Percentiles rank a stretch among this genome's conserved stretches.
Conservation (phyloP, 2,797 vertebrate genomes). For the Champsocephalus gunnari region DNA sequence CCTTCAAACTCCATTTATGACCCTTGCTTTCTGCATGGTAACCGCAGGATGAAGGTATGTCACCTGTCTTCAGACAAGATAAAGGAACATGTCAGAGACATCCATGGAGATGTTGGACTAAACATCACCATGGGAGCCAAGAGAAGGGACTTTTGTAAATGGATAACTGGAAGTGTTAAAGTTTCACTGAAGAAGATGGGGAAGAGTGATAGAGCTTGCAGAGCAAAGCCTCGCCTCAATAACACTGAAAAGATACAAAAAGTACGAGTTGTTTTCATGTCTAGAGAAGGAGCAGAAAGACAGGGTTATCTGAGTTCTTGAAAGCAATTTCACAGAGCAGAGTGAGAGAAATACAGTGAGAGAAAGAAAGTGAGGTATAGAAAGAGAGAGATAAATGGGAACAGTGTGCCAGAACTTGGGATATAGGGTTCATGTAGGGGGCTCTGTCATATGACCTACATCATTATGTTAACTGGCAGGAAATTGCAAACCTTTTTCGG, state of each 20-base stretch:
- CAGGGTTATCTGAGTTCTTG: conserved; percentile 57
- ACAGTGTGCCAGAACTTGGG: conserved; percentile 36
- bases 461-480: conserved; percentile 32
- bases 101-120: conserved; percentile 25
- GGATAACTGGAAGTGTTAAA: conserved; percentile 38
- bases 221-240: conserved; percentile 30
- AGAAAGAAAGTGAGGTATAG: conserved; percentile 29
- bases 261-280: conserved; percentile 55
- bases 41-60: conserved; percentile 43
- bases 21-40: conserved; percentile 19
- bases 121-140: conserved; percentile 28
- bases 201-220: conserved; percentile 31
- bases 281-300: conserved; percentile 39
- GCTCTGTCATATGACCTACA: conserved; percentile 48
- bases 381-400: conserved; percentile 40
- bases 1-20: conserved; percentile 52
- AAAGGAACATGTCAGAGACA: conserved; percentile 21
- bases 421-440: conserved; percentile 46
- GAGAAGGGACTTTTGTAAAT: conserved; percentile 19
- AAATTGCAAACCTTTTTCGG: conserved; percentile 31
- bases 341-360: conserved; percentile 36
- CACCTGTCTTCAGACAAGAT: conserved; percentile 18
- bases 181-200: conserved; percentile 33
- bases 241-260: conserved; percentile 38
- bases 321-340: conserved; percentile 59